These are phyloP conservation scores for Arbacia lixula DNA, from an alignment of 53 echinoderm and acorn worm species.

Conservation along the genomic window DNA sequence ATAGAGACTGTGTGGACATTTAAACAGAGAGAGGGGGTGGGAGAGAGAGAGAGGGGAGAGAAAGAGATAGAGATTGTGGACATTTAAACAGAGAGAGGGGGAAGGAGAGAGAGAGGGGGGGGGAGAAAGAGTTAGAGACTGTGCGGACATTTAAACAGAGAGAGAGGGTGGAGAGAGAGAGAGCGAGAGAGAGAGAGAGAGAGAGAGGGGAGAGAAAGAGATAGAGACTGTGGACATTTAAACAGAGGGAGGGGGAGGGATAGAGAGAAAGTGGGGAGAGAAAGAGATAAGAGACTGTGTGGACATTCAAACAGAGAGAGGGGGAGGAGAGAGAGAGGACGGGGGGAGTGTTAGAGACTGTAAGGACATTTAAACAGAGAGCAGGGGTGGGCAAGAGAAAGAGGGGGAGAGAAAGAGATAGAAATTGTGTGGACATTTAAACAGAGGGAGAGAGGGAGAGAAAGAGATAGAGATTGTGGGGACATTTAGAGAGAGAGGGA, in stretches of 20 bases:
- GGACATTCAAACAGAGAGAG: too few species aligned
- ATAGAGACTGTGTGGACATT: not conserved
- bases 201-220: slow-evolving; percentile 4
- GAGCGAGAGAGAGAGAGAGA: not conserved
- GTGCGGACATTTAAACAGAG: not conserved
- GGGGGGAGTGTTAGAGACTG: slow-evolving; percentile 14
- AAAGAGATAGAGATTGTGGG: not conserved
- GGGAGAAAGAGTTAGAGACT: not conserved
- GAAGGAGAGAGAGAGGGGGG: not conserved
- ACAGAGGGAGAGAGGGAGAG: not conserved
- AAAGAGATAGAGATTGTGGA: slow-evolving; percentile 20
- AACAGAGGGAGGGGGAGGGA: not conserved
- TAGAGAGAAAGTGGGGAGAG: not conserved
- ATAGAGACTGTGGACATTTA: slow-evolving; percentile 12
- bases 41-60: slow-evolving; percentile 20
- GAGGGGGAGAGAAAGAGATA: not conserved
- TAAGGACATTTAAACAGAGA: slow-evolving; percentile 11
- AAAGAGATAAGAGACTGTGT: too few species aligned
- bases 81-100: slow-evolving; percentile 6
- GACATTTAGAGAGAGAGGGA: not conserved
- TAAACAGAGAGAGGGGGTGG: slow-evolving; percentile 17
- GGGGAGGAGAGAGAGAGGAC: not conserved
- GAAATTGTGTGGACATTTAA: too few species aligned
- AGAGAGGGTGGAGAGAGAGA: not conserved
- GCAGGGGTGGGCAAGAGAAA: not conserved